Percentiles rank a stretch among this genome's conserved stretches.
Evolutionary conservation across 2,113 vertebrate genomes (phyloP).

Genomic region (Cranoglanis bouderius): DNA sequence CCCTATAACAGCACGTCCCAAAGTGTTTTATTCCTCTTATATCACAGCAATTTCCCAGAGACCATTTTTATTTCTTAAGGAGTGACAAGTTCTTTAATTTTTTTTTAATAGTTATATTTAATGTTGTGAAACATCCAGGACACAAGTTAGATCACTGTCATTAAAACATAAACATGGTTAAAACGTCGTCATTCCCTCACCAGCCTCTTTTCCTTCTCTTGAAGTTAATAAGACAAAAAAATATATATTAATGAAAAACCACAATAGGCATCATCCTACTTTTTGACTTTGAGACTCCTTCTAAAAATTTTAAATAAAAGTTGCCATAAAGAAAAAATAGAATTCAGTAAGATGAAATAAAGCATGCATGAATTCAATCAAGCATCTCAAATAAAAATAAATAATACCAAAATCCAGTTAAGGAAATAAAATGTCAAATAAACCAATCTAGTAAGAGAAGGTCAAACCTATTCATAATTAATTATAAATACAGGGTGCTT

Average conservation of each 20-base stretch:
- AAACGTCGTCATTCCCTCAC: background rate
- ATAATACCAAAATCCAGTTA: background rate
- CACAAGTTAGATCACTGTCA: background rate
- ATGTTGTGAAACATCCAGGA: background rate
- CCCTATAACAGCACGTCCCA: background rate
- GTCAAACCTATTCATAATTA: background rate
- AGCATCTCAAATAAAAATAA: background rate
- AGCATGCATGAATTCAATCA: background rate
- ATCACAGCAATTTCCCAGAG: background rate
- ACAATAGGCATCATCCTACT: background rate
- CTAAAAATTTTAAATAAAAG: background rate
- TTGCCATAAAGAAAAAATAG: background rate
- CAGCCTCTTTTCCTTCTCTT: background rate
- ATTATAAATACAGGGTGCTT: background rate
- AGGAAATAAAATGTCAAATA: background rate
- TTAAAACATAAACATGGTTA: background rate
- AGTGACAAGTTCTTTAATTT: background rate
- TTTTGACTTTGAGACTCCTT: too few species aligned
- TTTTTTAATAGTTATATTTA: background rate
- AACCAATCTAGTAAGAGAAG: background rate
- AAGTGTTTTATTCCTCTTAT: background rate
- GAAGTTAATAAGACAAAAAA: background rate
- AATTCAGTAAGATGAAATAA: background rate
- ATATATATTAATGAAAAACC: background rate
- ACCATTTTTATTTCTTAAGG: background rate